Conservation (phyloP, 2,113 vertebrate species). For the Hippoglossus stenolepis region DNA sequence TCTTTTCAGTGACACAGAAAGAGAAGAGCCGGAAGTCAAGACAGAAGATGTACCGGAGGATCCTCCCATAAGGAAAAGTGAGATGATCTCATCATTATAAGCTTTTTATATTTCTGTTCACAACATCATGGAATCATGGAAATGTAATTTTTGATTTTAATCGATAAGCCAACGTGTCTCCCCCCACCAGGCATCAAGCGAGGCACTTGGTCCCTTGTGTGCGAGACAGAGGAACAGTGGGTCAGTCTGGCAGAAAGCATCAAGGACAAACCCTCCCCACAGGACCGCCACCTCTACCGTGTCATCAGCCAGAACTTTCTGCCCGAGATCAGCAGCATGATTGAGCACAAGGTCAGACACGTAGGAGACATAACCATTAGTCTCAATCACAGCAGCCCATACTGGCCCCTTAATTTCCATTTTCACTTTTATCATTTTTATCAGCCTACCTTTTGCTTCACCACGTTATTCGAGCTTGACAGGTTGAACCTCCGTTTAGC, state of each 20-base stretch:
- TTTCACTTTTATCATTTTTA: background rate
- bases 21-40: constrained; percentile 48
- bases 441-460: too few species aligned
- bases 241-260: constrained; percentile 92
- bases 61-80: constrained; percentile 45
- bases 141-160: background rate
- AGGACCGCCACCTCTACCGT: constrained; percentile 94
- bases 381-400: background rate
- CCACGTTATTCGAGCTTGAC: background rate
- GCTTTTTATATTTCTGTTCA: background rate
- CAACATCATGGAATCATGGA: background rate
- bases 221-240: constrained; percentile 96
- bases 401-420: background rate
- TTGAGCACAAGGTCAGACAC: constrained; percentile 92
- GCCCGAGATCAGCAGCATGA: constrained; percentile 98
- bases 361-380: background rate
- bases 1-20: constrained; percentile 74
- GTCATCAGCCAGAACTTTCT: constrained; percentile 97
- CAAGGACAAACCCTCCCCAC: constrained; percentile 90
- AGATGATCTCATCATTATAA: constrained; percentile 1
- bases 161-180: background rate
- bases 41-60: constrained; percentile 66
- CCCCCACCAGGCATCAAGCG: constrained; percentile 64
- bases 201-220: constrained; percentile 94
- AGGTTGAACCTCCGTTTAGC: background rate